phyloP scores from a whole-genome alignment of 2,888 invertebrate species.

The Pandemis heparana region DNA sequence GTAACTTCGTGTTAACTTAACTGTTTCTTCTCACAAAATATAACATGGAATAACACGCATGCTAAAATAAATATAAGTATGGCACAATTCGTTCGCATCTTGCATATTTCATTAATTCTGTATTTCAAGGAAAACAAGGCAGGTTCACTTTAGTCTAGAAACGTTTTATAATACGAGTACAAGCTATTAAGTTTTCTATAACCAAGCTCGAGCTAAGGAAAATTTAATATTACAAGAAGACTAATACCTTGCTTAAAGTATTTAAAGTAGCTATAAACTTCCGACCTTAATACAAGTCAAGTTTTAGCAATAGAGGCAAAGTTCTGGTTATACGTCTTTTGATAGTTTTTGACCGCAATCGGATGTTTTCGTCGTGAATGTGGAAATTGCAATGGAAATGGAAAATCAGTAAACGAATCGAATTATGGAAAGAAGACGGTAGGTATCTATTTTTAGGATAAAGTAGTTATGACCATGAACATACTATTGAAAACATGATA shows the following conservation, averaged over 20 bases:
- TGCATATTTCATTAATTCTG: neutral
- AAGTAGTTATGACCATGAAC: neutral
- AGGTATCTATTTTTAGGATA: neutral
- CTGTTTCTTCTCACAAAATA: slow-evolving; percentile 3
- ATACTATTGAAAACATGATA: neutral
- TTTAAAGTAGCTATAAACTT: slow-evolving; percentile 1
- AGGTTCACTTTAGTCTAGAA: neutral
- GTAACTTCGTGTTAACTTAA: slow-evolving; percentile 1
- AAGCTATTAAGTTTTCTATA: neutral
- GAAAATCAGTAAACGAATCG: slow-evolving; percentile 4
- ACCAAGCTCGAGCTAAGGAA: neutral
- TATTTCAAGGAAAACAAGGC: neutral
- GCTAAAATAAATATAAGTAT: neutral
- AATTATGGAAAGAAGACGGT: neutral
- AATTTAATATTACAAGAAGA: slow-evolving; percentile 6
- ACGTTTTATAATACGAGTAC: slow-evolving; percentile 5
- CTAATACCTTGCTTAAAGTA: neutral
- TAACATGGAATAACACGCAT: neutral
- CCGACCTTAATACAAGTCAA: neutral
- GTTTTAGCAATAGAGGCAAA: neutral
- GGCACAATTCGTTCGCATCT: neutral
- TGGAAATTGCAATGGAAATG: slow-evolving; percentile 8
- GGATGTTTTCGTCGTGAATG: slow-evolving; percentile 4
- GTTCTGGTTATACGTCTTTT: neutral
- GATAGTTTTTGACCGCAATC: neutral